Conservation (phyloP, 2,888 invertebrate species). For the Malacosoma neustria region DNA sequence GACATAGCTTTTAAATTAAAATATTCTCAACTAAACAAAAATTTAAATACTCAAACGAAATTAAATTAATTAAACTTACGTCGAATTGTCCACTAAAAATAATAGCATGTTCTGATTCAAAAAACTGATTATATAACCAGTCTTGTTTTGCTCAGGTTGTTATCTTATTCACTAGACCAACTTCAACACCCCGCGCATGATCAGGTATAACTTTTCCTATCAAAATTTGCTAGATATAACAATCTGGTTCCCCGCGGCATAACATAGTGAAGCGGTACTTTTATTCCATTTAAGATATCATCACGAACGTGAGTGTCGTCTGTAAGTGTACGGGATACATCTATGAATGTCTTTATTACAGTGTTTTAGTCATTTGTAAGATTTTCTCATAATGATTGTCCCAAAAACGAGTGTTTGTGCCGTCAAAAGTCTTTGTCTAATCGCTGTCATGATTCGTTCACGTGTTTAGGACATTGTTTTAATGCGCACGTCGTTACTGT, state of each 20-base stretch:
- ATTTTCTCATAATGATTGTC: slow-evolving; percentile 76
- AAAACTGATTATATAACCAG: background rate
- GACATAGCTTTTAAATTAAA: too few species aligned
- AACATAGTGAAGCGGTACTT: slow-evolving; percentile 64
- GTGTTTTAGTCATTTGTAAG: slow-evolving; percentile 69
- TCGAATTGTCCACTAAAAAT: background rate
- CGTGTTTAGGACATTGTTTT: slow-evolving; percentile 37
- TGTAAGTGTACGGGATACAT: slow-evolving; percentile 65
- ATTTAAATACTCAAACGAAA: too few species aligned
- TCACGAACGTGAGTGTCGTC: slow-evolving; percentile 71
- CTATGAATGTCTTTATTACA: slow-evolving; percentile 74
- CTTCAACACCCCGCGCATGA: slow-evolving; percentile 9
- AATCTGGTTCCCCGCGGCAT: slow-evolving; percentile 56
- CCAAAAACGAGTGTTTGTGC: slow-evolving; percentile 65
- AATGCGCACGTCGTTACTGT: slow-evolving; percentile 14
- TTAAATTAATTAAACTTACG: too few species aligned
- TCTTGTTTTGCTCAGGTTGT: background rate
- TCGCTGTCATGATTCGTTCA: slow-evolving; percentile 53
- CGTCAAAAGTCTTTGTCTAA: slow-evolving; percentile 72
- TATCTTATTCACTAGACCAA: slow-evolving; percentile 4
- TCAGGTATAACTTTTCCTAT: slow-evolving; percentile 10
- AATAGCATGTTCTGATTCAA: background rate
- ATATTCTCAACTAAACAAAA: too few species aligned
- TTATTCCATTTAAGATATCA: slow-evolving; percentile 68
- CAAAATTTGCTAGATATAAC: slow-evolving; percentile 45